Evolutionary conservation across 2,888 invertebrate genomes (phyloP), one percentile per base, ranked within the genome.

Genomic region (Arctia plantaginis): DNA sequence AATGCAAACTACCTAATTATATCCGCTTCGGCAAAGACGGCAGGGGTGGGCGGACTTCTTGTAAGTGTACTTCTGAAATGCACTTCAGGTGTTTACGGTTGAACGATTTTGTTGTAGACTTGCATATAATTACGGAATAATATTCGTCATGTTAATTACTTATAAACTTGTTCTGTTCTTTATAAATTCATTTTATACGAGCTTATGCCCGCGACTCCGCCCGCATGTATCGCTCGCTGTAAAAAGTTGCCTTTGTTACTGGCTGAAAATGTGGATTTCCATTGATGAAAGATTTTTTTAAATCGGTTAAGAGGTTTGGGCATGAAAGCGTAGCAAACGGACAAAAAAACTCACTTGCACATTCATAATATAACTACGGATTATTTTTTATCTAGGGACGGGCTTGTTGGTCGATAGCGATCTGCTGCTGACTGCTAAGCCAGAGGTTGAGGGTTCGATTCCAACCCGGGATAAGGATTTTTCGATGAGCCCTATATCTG

Each of bases 1-100:
- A 93, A 96, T 96, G 92, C 92, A 94, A 95, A 96, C 92, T 88
- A 85, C 92, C 95, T 94, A 93, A 95, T 96, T 96, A 95, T 93
- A 83, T 79, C 79, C 80, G 70, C 82, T 83, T 85, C 87, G 74
- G 81, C 89, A 91, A 95, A 95, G 94, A 95, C 95, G 95, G 95
- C 94, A 80, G 79, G 74, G 74, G 70, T 77, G 82, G 79, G 84
- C 78, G 84, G 78, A 77, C 82, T 84, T 83, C 80, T 83, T 75
- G 69, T 73, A 78, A 83, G 84, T 82, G 84, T 86, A 86, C 86
- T 86, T 82, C 67, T 67, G 74, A 75, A 62, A 71, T 72, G 67
- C 39, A 80, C 87, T 91, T 90, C 89, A 90, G 87, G 89, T 90
- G 85, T 88, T 86, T 87, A 87, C 85, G 89, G 81, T 87, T 87